A percentile compares a stretch with the other conserved stretches of the same genome.
Evolutionary conservation across 2,888 invertebrate species (phyloP).

Genomic region (Tipula confusa): DNA sequence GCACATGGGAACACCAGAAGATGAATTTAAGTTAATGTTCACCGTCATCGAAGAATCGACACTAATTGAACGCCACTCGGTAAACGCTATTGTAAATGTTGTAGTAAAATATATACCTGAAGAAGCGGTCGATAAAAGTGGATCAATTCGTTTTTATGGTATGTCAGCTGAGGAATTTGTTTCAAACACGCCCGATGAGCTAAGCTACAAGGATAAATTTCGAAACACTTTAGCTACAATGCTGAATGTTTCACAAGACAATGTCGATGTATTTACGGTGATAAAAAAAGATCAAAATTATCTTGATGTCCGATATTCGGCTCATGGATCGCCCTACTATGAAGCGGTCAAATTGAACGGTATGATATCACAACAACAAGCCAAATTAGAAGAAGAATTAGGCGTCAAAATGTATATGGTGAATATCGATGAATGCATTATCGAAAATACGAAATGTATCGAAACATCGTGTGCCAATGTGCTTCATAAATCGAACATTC

Average conservation of each 20-base stretch:
- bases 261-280: constrained; percentile 93
- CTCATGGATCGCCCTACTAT: constrained; percentile 92
- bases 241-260: constrained; percentile 71
- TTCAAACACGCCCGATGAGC: constrained; percentile 47
- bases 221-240: constrained; percentile 61
- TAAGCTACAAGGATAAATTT: constrained; percentile 48
- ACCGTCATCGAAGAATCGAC: constrained; percentile 64
- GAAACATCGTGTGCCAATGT: constrained; percentile 76
- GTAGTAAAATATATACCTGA: constrained; percentile 83
- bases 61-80: constrained; percentile 61
- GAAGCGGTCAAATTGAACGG: constrained; percentile 83
- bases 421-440: constrained; percentile 84
- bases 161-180: constrained; percentile 85
- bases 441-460: constrained; percentile 65
- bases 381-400: constrained; percentile 66
- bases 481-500: constrained; percentile 66
- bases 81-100: constrained; percentile 80
- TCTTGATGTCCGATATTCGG: constrained; percentile 85
- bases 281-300: constrained; percentile 58
- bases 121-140: constrained; percentile 88
- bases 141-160: constrained; percentile 80
- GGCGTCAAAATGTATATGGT: constrained; percentile 77
- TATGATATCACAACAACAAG: constrained; percentile 67
- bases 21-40: constrained; percentile 71
- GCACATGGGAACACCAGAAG: constrained; percentile 68